Evolutionary conservation across 2,797 vertebrate species (phyloP), one percentile per base, ranked within the genome.

Genomic region (Parauchenoglanis ngamensis): DNA sequence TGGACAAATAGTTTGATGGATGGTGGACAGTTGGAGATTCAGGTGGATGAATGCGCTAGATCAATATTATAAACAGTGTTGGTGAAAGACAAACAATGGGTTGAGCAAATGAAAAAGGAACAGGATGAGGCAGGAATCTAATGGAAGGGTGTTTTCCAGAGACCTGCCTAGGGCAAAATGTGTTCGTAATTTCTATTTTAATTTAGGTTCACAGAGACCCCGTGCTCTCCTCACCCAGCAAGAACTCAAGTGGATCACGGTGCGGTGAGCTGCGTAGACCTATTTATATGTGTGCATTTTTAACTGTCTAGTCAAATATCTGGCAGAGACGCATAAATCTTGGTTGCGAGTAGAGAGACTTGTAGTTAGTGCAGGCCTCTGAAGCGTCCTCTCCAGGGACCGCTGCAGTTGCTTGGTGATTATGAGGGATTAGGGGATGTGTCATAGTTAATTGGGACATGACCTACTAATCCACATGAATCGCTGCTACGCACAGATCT

Each of bases 361-460:
- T 49, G 84, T 70, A 54, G 75, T 70, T 63, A 88, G 65, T 52
- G 17, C 56, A 76, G 56, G 63, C 35, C 79, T 87, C 46, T 86
- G 84, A 86, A 79, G 59, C 63, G 73, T 65, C 80, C 67, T 75
- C 89, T 88, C 87, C 54, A 75, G 80, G 89, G 79, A 89, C 17
- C 0, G 0, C 87, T 82, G 40, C 85, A 28, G 85, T 72, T 89
- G 89, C 88, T 82, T 89, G 77, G 49, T 83, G 84, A 87, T 87
- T 89, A 89, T 89, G 75, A 88, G 73, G 83, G 88, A 91, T 91
- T 87, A 90, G 83, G 70, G 23, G 68, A 78, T 61, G 54, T 89
- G 89, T 89, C 89, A 86, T 73, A 83, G 83, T 83, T 90, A 89
- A 91, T 87, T 87, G 87, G 85, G 86, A 87, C 88, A 77, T 85